These are phyloP conservation scores for Rhagonycha lutea DNA, from an alignment of 2,888 invertebrate species.

Conservation along the genomic window DNA sequence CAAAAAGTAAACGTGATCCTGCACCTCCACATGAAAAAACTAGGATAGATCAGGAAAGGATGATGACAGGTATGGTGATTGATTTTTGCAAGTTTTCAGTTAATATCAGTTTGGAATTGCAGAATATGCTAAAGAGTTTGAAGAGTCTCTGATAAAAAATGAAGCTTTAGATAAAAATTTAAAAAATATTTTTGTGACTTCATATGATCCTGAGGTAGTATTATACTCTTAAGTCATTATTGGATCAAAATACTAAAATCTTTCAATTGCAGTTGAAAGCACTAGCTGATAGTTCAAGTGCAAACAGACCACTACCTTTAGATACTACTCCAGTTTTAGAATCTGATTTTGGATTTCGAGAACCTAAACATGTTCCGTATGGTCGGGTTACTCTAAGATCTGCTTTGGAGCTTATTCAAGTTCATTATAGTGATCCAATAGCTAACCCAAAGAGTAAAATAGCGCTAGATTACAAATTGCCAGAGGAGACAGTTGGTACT, in stretches of 20 bases:
- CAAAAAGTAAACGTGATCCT: slow-evolving; percentile 61
- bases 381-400: slow-evolving; percentile 71
- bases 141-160: slow-evolving; percentile 68
- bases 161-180: slow-evolving; percentile 64
- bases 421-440: slow-evolving; percentile 66
- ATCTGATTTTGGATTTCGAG: slow-evolving; percentile 70
- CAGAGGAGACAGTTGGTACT: slow-evolving; percentile 63
- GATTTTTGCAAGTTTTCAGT: not conserved
- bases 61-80: slow-evolving; percentile 58
- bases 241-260: not conserved
- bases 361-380: slow-evolving; percentile 62
- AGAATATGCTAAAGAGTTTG: slow-evolving; percentile 66
- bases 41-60: slow-evolving; percentile 65
- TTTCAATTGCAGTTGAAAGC: slow-evolving; percentile 47
- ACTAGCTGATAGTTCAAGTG: slow-evolving; percentile 46
- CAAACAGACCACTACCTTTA: slow-evolving; percentile 63
- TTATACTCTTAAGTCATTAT: not conserved
- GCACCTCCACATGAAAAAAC: slow-evolving; percentile 73
- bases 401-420: slow-evolving; percentile 67
- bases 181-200: slow-evolving; percentile 75
- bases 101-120: slow-evolving; percentile 21
- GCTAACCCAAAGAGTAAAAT: slow-evolving; percentile 63
- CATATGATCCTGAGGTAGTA: slow-evolving; percentile 56
- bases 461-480: slow-evolving; percentile 71
- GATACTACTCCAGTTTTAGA: slow-evolving; percentile 58